Base-by-base conservation (phyloP, 2,113 vertebrate species). In the Clinocottus analis region DNA sequence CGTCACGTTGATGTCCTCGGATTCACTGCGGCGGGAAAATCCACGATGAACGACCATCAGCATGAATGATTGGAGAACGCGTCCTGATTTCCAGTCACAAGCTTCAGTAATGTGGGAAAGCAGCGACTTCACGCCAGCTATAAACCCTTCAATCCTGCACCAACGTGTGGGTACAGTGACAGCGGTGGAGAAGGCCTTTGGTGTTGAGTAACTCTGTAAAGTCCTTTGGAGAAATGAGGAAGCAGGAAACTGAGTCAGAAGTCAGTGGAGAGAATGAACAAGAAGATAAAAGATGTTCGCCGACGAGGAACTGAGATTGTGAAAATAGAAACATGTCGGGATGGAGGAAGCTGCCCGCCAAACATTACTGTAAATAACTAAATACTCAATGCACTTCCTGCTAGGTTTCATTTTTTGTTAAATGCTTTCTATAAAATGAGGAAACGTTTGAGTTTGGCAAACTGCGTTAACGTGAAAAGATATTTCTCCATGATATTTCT, bases 311-410 rank as follows among this genome's bases (percentile, higher is more conserved):
- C 39, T 2, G 58, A 66, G 35, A 31, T 37, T 56, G 37, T 41
- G 56, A 77, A 74, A 73, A 73, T 5, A 17, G 8, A 27, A 12
- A 69, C 56, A 12, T 14, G 0, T 37, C 2, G 2, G 0, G 19
- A 25, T 2, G 3, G 47, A 80, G 68, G 82, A 79, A 84, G 58
- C 21, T 11, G 17, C 5, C 29, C 1, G 1, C 5, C 11, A 43
- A 70, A 0, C 43, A 60, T 53, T 67, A 39, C 53, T 21, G 49
- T 11, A 51, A 76, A 13, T 13, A 41, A 3, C 12, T n/a, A 13
- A 13, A 41, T 13, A 41, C 21, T 17, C 3, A 29, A 64, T 2
- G 2, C n/a, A 56, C 41, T 80, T 86, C 77, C 68, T 73, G 4
- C 37, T 37, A 49, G 14, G 47, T n/a, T 51, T 23, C 21, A 51